Base-by-base conservation (phyloP, 2,113 vertebrate genomes). In the Tenebrosternarchus preto region DNA sequence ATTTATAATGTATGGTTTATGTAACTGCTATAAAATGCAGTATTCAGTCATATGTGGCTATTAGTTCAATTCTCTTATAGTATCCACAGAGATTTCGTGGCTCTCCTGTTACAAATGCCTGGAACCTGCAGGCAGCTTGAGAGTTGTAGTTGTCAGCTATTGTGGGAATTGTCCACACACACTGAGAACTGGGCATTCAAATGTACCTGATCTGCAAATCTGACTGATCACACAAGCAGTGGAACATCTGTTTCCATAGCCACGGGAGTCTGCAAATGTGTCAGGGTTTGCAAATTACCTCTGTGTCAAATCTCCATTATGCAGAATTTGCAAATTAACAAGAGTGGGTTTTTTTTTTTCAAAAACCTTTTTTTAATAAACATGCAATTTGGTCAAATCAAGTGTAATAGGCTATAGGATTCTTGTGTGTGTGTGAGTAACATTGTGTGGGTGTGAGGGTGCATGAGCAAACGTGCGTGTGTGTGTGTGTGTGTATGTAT, bases 221-320 rank as follows among this genome's bases (percentile, higher is more conserved):
- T 57, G 68, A 57, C 56, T 66, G 33, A 72, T 73, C 60, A 66
- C 24, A 57, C 46, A 57, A 20, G 22, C 77, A 24, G n/a, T 4
- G 22, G 1, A 78, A 70, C 76, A 78, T 61, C 67, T 79, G 77
- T 63, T 79, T 79, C 36, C 25, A 19, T 1, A 61, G 57, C 68
- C 68, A 36, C 20, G 0, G 61, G 68, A 63, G 56, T 16, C 68
- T 53, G 68, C 56, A 46, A 72, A 61, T 79, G 19, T 79, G 67
- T 78, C 55, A 71, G 66, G 24, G 59, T 29, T 78, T 71, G 36
- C 36, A 53, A 53, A 72, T 79, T 79, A 53, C 57, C 57, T 31
- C 57, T 72, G 36, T 22, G 57, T 63, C 69, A 60, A 72, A 61
- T 79, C 43, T 72, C 55, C n/a, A n/a, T 57, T 20, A 63, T 43